A percentile compares a stretch with the other conserved stretches of the same genome.
Evolutionary conservation across 2,888 invertebrate genomes (phyloP).

Genomic region (Suillia variegata): DNA sequence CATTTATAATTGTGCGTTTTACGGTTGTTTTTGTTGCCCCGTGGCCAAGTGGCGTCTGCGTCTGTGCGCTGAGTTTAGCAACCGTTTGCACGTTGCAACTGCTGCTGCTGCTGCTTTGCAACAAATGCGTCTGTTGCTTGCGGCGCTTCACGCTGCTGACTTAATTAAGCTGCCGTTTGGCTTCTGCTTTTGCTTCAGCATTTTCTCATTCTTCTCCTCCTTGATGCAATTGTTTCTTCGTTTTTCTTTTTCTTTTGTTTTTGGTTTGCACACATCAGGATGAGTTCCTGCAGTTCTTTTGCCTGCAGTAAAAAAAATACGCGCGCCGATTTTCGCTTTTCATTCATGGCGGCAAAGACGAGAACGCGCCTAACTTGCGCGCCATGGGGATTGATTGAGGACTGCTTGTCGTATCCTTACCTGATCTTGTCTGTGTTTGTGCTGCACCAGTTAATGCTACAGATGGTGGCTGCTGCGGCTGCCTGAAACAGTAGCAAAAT

Average conservation of each 20-base stretch:
- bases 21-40: neutral
- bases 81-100: neutral
- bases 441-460: neutral
- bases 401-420: neutral
- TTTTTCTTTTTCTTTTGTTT: neutral
- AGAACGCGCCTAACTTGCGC: neutral
- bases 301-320: neutral
- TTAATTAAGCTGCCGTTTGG: slow-evolving; percentile 10
- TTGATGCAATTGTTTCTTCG: neutral
- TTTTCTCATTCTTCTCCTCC: neutral
- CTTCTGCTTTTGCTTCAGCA: neutral
- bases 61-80: neutral
- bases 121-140: neutral
- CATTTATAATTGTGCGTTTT: slow-evolving; percentile 5
- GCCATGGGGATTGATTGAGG: neutral
- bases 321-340: slow-evolving; percentile 7
- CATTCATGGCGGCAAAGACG: slow-evolving; percentile 18
- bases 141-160: slow-evolving; percentile 5
- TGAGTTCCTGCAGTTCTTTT: neutral
- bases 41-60: neutral
- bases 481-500: too few relatives aligned
- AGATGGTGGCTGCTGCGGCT: too few relatives aligned
- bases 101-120: neutral
- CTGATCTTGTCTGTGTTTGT: neutral
- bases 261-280: neutral